A percentile compares a stretch with the other conserved stretches of the same genome.
Evolutionary conservation across 2,888 invertebrate species (phyloP).

Genomic region (Acheta domesticus): DNA sequence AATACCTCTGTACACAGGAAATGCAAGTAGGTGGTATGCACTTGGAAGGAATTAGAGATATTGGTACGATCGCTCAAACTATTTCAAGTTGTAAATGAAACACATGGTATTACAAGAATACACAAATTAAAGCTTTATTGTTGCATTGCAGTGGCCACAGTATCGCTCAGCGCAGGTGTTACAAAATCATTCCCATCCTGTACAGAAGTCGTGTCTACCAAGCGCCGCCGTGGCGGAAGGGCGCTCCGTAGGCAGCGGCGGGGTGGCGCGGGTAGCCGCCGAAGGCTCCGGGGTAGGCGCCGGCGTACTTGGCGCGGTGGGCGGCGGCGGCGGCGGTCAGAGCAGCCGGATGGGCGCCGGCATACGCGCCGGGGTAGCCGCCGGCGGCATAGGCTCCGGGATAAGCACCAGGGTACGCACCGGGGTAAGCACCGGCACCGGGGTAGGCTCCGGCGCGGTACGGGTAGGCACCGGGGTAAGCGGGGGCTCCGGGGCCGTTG

Average conservation of each 20-base stretch:
- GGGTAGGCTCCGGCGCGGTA: background rate
- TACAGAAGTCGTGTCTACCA: no score
- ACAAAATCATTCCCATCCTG: no score
- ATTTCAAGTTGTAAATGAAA: no score
- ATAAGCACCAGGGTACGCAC: background rate
- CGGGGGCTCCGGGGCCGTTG: background rate
- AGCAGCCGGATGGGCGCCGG: background rate
- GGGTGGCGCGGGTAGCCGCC: background rate
- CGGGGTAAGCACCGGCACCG: background rate
- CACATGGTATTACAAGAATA: background rate
- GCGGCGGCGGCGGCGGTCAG: background rate
- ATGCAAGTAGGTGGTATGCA: no score
- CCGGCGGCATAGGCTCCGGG: background rate
- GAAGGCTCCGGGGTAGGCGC: background rate
- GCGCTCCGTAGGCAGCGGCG: background rate
- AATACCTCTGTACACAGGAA: no score
- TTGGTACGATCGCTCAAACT: no score
- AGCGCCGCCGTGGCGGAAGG: background rate
- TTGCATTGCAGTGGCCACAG: background rate
- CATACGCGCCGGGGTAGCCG: background rate
- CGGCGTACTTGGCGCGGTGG: background rate
- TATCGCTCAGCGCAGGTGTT: no score
- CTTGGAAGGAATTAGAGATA: no score
- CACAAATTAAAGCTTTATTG: conserved; percentile 6
- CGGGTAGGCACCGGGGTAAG: background rate